Conservation (phyloP, 2,888 invertebrate genomes). For the Melanotus villosus region DNA sequence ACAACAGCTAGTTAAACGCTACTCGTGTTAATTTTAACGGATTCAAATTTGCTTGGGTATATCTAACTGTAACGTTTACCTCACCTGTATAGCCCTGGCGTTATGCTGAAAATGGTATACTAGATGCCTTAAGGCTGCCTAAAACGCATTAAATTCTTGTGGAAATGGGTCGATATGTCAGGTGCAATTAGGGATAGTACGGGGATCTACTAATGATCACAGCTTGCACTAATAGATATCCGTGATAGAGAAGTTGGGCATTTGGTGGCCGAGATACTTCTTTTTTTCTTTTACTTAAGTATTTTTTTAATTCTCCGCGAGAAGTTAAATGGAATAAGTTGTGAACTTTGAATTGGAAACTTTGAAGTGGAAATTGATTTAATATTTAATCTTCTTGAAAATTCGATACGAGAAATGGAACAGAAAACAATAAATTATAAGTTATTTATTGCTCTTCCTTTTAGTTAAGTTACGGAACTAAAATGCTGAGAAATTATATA, state of each 20-base stretch:
- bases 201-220: constrained; percentile 19
- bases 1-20: constrained; percentile 32
- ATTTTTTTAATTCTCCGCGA: too few species aligned
- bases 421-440: too few species aligned
- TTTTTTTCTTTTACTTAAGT: too few species aligned
- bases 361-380: too few species aligned
- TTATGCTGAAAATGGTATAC: constrained; percentile 2
- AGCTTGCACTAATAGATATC: constrained; percentile 13
- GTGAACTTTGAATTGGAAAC: too few species aligned
- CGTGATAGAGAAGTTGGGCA: not conserved
- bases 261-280: not conserved
- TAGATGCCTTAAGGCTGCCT: not conserved
- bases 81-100: not conserved
- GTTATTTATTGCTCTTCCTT: too few species aligned
- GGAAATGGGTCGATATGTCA: constrained; percentile 20
- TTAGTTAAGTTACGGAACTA: too few species aligned
- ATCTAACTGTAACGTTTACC: not conserved
- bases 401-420: too few species aligned
- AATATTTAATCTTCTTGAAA: too few species aligned
- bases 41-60: not conserved
- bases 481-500: too few species aligned
- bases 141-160: constrained; percentile 12
- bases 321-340: too few species aligned
- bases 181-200: constrained; percentile 13
- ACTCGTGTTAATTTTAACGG: too few species aligned